Evolutionary conservation across 2,888 invertebrate genomes (phyloP).

Genomic region (Teleiodes luculella): DNA sequence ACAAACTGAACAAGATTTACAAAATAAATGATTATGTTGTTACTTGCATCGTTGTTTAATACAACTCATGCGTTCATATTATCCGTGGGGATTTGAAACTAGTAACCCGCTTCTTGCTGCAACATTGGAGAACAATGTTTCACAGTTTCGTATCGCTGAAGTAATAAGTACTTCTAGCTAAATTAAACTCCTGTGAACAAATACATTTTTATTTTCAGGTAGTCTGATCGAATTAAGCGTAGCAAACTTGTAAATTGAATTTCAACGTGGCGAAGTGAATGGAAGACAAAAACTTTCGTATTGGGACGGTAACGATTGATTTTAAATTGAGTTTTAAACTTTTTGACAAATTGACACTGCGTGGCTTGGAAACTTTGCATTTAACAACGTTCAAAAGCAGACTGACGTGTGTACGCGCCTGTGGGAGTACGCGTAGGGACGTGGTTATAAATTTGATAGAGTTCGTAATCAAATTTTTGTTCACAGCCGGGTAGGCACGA

Average conservation of each 20-base stretch:
- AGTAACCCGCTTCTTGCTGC: neutral
- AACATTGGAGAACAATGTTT: neutral
- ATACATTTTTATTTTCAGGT: neutral
- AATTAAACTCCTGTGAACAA: neutral
- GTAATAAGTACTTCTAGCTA: neutral
- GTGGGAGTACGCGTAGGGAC: neutral
- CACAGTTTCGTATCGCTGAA: neutral
- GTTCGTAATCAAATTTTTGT: conserved; percentile 5
- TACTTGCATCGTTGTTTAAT: neutral
- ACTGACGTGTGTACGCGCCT: neutral
- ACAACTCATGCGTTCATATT: neutral
- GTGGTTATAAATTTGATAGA: conserved; percentile 2
- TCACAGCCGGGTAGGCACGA: conserved; percentile 5
- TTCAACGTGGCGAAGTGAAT: neutral
- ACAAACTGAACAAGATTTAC: too few species aligned
- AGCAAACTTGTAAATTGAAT: conserved; percentile 4
- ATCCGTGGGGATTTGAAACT: neutral
- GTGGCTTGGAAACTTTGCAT: neutral
- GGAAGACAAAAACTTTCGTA: conserved; percentile 1
- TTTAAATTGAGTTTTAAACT: conserved; percentile 7
- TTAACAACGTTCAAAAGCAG: neutral
- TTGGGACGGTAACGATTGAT: neutral
- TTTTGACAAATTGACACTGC: neutral
- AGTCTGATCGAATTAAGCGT: neutral
- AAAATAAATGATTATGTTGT: too few species aligned